Percentiles rank a stretch among this genome's conserved stretches.
Evolutionary conservation across 2,113 vertebrate species (phyloP).

Genomic region (Alexandromys fortis): DNA sequence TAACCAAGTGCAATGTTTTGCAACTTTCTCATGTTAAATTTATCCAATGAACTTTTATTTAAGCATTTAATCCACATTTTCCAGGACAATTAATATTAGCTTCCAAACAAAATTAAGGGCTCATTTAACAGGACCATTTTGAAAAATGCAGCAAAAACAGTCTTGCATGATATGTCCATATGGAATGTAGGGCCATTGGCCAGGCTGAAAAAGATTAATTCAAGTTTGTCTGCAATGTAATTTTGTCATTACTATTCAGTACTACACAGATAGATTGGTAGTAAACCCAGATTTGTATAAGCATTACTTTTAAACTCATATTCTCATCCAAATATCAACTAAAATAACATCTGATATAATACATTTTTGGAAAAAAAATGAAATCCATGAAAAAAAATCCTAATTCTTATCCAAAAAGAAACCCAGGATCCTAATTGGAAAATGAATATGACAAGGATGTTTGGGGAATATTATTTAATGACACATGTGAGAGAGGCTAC

Average conservation of each 20-base stretch:
- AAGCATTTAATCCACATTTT: constrained; percentile 46
- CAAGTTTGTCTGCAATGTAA: background rate
- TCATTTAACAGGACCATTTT: constrained; percentile 66
- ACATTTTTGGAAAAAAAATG: constrained; percentile 15
- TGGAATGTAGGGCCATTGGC: background rate
- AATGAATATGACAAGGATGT: background rate
- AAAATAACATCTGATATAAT: background rate
- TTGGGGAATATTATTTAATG: constrained; percentile 18
- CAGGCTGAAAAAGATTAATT: constrained; percentile 45
- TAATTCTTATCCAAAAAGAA: constrained; percentile 26
- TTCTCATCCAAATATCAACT: background rate
- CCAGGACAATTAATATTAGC: constrained; percentile 57
- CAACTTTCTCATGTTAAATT: constrained; percentile 40
- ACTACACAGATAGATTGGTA: constrained; percentile 33
- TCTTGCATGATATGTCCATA: constrained; percentile 9
- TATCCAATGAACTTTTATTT: constrained; percentile 60
- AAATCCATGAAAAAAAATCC: background rate
- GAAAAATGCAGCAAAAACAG: constrained; percentile 31
- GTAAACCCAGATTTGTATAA: background rate
- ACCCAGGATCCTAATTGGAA: background rate
- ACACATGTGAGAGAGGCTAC: background rate
- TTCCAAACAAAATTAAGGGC: constrained; percentile 51
- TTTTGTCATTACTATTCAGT: background rate
- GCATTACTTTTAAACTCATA: constrained; percentile 28
- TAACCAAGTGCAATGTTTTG: background rate